Conservation (phyloP, 2,888 invertebrate species). For the Sisyra terminalis region DNA sequence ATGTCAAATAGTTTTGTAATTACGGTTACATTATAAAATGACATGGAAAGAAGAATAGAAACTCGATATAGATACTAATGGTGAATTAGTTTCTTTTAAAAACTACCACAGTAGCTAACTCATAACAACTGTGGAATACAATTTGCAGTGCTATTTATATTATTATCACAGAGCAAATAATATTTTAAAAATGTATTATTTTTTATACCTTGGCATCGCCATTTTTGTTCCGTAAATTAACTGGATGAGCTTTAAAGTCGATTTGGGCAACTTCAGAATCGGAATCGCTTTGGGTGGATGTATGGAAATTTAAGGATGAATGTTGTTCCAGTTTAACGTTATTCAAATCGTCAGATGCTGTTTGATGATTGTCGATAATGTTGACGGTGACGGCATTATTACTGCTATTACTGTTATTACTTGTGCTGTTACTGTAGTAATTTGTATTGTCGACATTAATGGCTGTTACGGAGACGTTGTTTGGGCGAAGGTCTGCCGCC, state of each 20-base stretch:
- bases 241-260: conserved; percentile 42
- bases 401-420: background rate
- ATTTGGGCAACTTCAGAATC: conserved; percentile 71
- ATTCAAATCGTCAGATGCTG: conserved; percentile 1
- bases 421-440: conserved; percentile 4
- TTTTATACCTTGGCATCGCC: conserved; percentile 22
- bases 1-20: too few relatives aligned
- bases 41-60: too few relatives aligned
- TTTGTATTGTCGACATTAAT: conserved; percentile 40
- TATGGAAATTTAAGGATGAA: conserved; percentile 11
- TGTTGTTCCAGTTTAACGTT: conserved; percentile 9
- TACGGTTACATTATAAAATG: too few relatives aligned
- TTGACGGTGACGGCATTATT: conserved; percentile 11
- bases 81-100: background rate
- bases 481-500: conserved; percentile 26
- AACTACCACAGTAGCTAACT: too few relatives aligned
- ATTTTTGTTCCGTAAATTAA: conserved; percentile 48
- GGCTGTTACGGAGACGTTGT: conserved; percentile 63
- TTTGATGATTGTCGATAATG: conserved; percentile 16
- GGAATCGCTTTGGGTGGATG: conserved; percentile 43
- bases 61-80: too few relatives aligned
- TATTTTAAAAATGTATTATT: too few relatives aligned
- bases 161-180: too few relatives aligned
- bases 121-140: too few relatives aligned
- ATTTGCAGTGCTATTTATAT: too few relatives aligned